Conservation (phyloP, 2,797 vertebrate species). For the Lutra lutra region DNA sequence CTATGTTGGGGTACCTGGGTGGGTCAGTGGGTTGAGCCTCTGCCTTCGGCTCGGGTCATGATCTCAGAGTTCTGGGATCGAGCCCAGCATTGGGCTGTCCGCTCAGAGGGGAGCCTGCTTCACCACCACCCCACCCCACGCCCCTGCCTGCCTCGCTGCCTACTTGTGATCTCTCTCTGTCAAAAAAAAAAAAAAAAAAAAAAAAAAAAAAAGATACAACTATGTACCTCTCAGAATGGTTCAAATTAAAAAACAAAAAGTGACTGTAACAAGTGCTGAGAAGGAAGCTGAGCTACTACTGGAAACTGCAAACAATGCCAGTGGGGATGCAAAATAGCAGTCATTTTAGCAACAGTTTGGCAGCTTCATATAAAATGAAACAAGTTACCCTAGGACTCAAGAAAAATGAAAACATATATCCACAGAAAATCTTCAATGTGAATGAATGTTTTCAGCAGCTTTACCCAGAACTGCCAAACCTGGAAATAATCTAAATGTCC, state of each 20-base stretch:
- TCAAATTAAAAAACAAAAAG: neutral
- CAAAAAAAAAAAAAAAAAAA: no score
- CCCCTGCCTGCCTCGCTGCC: no score
- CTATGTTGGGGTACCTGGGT: neutral
- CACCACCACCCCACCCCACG: accelerated
- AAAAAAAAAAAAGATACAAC: neutral
- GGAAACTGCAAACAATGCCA: neutral
- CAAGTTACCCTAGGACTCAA: neutral
- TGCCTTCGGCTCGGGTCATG: no score
- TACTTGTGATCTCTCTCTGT: no score
- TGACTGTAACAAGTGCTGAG: neutral
- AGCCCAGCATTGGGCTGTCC: no score
- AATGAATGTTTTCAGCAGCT: neutral
- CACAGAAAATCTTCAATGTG: neutral
- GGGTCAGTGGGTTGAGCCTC: no score
- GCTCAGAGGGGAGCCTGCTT: no score
- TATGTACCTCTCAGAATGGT: neutral
- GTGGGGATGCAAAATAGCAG: neutral
- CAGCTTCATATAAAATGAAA: neutral
- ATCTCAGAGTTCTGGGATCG: no score
- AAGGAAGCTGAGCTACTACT: neutral
- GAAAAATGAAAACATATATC: neutral
- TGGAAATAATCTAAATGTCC: neutral
- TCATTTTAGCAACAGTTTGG: neutral
- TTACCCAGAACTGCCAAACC: neutral